Conservation (phyloP, 2,888 invertebrate species). For the Drosophila quinaria region DNA sequence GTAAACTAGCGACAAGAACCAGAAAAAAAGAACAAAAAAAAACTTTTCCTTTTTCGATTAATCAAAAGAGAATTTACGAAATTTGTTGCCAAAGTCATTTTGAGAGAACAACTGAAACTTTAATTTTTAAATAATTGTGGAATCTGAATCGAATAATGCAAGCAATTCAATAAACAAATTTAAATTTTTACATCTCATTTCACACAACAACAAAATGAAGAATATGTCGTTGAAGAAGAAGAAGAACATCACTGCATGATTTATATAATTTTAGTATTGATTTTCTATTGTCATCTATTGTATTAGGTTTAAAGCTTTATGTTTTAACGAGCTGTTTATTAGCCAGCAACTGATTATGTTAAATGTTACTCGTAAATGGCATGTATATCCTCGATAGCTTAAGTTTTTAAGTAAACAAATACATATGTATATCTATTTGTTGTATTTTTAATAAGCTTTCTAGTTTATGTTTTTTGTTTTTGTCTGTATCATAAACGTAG, state of each 20-base stretch:
- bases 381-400: slow-evolving; percentile 45
- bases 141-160: slow-evolving; percentile 30
- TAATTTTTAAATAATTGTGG: too few species aligned
- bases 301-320: slow-evolving; percentile 80
- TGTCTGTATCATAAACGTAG: slow-evolving; percentile 30
- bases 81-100: slow-evolving; percentile 49
- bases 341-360: slow-evolving; percentile 78
- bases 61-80: slow-evolving; percentile 18
- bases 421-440: slow-evolving; percentile 51
- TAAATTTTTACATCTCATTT: slow-evolving; percentile 21
- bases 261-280: slow-evolving; percentile 60
- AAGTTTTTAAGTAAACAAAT: slow-evolving; percentile 29
- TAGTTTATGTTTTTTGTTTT: slow-evolving; percentile 79
- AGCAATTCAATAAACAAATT: slow-evolving; percentile 28
- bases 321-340: slow-evolving; percentile 58
- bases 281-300: slow-evolving; percentile 64
- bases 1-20: slow-evolving; percentile 61
- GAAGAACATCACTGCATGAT: slow-evolving; percentile 20
- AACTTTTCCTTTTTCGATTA: slow-evolving; percentile 22
- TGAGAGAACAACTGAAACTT: neutral
- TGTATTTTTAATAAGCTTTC: slow-evolving; percentile 49
- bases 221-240: neutral
- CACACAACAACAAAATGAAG: slow-evolving; percentile 2
- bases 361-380: slow-evolving; percentile 67
- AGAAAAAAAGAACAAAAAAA: slow-evolving; percentile 22